Base-by-base conservation (phyloP, 23 tunicate species). In the Styela clava region DNA sequence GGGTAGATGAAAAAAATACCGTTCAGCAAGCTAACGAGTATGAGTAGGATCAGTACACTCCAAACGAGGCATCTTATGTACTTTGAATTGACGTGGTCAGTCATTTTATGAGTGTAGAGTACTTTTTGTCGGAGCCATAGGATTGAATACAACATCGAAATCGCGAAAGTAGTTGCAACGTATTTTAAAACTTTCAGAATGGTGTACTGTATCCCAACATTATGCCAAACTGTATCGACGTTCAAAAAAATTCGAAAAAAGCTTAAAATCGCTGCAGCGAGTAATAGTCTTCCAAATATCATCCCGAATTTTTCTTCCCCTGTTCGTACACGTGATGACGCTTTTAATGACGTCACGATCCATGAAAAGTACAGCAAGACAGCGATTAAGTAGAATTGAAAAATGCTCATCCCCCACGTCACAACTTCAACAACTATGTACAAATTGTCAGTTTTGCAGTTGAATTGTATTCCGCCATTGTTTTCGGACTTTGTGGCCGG, bases 61-160 rank as follows among this genome's bases (percentile, higher is more conserved):
- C 81, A 76, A 7, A 76, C 81, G 65, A 76, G 37, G 37, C 24
- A 44, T 44, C 81, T n/a, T 18, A 52, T 44, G 64, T 44, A 76
- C 22, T 52, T 76, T 12, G 81, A 44, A 22, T 2, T 76, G 12
- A 76, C 64, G 24, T 76, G 81, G 26, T 76, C 81, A 20, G 81
- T 44, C 1, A 76, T 24, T 44, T 52, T 52, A 24, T 76, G 81
- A 0, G 81, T 33, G 52, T 76, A 76, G 18, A 76, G 31, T 0
- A 76, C 65, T 44, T 76, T 76, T 29, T 76, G 81, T 24, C 81
- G n/a, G 19, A 76, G 30, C 81, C 81, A 76, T 20, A 76, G 65
- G 27, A 76, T 44, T 12, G 81, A 35, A 56, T 76, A 76, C 5
- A 76, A 12, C 81, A 31, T 52, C 21, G 81, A 33, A 18, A 76